Conservation (phyloP, 2,797 vertebrate genomes). For the Spinus olivaceus region DNA sequence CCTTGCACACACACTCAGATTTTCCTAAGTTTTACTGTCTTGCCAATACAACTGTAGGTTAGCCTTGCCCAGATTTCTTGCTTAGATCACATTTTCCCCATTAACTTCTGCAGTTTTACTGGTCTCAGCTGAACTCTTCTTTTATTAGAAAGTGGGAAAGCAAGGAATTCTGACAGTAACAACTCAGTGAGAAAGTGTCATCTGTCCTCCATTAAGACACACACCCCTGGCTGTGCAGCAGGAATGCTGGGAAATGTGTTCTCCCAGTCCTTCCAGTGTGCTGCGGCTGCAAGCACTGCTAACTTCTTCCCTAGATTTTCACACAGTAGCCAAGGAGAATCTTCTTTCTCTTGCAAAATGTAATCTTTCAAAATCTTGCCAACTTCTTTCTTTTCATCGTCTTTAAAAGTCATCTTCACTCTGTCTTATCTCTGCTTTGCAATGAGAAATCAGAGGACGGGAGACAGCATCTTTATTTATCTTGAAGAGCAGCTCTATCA, state of each 20-base stretch:
- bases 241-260: neutral
- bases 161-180: neutral
- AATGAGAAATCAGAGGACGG: neutral
- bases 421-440: neutral
- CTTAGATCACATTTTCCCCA: neutral
- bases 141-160: neutral
- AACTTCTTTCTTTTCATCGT: neutral
- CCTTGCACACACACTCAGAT: neutral
- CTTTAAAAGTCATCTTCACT: neutral
- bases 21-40: neutral
- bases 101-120: neutral
- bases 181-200: neutral
- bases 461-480: neutral
- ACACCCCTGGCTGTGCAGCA: neutral
- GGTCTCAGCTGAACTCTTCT: neutral
- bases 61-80: neutral
- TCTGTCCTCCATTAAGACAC: neutral
- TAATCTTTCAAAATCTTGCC: neutral
- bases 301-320: neutral
- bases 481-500: neutral
- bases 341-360: neutral
- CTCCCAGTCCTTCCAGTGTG: neutral
- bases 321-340: accelerated
- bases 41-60: neutral
- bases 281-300: neutral